phyloP scores from a whole-genome alignment of 2,888 invertebrate genomes.

The Phlogophora meticulosa region DNA sequence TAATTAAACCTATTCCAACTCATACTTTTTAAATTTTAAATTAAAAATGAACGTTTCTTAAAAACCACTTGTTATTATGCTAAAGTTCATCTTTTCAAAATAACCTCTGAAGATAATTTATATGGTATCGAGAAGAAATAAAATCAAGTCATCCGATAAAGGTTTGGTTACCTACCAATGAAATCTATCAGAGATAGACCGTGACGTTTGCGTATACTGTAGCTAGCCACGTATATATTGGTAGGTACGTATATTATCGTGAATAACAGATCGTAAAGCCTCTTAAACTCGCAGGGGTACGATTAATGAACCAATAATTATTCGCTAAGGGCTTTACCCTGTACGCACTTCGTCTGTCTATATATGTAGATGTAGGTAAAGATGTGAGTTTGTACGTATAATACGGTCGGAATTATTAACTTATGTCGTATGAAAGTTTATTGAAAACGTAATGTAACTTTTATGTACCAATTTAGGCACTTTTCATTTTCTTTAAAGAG shows the following conservation, averaged over 20 bases:
- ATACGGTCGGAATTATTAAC: constrained; percentile 37
- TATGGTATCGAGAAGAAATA: constrained; percentile 4
- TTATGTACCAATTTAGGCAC: no score
- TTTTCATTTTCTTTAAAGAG: no score
- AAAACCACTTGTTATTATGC: background rate
- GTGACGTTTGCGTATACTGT: constrained; percentile 6
- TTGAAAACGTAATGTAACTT: no score
- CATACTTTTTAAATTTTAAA: no score
- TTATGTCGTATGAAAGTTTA: constrained; percentile 28
- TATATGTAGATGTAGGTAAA: constrained; percentile 5
- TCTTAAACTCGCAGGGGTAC: constrained; percentile 64
- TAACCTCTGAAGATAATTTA: background rate
- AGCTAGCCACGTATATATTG: constrained; percentile 4
- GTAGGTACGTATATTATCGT: constrained; percentile 57
- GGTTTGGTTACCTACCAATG: constrained; percentile 27
- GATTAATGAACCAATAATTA: constrained; percentile 72
- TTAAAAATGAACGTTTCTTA: background rate
- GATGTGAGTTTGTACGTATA: constrained; percentile 15
- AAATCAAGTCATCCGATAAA: constrained; percentile 17
- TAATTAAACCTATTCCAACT: no score
- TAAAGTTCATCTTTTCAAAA: no score
- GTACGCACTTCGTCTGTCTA: constrained; percentile 57
- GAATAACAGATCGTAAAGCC: constrained; percentile 67
- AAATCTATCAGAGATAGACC: constrained; percentile 41
- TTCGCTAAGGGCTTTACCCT: constrained; percentile 67